These are phyloP conservation scores for Aplysina aerophoba DNA, from an alignment of 37 sponge, comb jelly and placozoan genomes.

Conservation along the genomic window DNA sequence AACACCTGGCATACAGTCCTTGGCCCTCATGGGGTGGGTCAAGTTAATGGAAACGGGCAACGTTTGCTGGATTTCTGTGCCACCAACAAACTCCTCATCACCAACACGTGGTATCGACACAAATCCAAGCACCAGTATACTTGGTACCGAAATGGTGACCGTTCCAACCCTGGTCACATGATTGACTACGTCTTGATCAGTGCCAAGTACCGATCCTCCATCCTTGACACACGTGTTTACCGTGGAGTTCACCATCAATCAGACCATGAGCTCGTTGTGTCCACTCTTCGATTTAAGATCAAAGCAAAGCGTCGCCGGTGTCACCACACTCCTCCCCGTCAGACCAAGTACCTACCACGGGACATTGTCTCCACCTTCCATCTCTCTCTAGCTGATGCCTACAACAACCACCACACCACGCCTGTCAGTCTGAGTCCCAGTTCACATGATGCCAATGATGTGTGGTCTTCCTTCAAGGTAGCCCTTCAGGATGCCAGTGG, in stretches of 20 bases:
- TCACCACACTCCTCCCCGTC: constrained; percentile 13
- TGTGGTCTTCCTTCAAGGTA: too few relatives aligned
- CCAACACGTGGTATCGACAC: constrained; percentile 32
- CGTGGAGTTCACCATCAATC: constrained; percentile 9
- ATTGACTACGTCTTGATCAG: not conserved
- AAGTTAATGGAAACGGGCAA: constrained; percentile 19
- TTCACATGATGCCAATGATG: too few relatives aligned
- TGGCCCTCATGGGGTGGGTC: constrained; percentile 27
- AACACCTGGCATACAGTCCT: constrained; percentile 23
- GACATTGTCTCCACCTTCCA: constrained; percentile 1
- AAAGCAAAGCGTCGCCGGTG: constrained; percentile 29
- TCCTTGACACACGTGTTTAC: constrained; percentile 10
- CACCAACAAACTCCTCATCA: constrained; percentile 20
- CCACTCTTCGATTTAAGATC: constrained; percentile 9
- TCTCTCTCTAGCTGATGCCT: too few relatives aligned
- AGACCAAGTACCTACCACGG: not conserved
- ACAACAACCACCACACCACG: too few relatives aligned
- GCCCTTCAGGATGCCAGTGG: too few relatives aligned
- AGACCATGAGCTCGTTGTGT: constrained; percentile 17
- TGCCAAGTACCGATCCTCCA: constrained; percentile 9
- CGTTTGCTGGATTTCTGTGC: constrained; percentile 34
- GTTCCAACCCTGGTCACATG: constrained; percentile 25
- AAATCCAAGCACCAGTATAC: constrained; percentile 21
- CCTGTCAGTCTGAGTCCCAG: too few relatives aligned
- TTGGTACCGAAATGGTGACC: constrained; percentile 26